Conservation (phyloP, 1,140 invertebrate genomes). For the Drosophila tropicalis region DNA sequence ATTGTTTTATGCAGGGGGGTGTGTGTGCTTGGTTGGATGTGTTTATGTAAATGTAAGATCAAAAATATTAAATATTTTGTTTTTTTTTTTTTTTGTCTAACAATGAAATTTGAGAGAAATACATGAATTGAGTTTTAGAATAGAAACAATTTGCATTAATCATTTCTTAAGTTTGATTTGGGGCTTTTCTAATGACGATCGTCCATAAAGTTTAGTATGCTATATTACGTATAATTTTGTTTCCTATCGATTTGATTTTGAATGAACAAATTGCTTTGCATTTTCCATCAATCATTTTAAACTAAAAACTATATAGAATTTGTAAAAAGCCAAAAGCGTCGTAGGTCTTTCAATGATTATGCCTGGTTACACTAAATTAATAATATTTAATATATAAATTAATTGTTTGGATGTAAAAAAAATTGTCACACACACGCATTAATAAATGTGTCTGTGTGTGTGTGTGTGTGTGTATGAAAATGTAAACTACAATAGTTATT, state of each 20-base stretch:
- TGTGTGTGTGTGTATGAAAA: not conserved
- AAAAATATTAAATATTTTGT: not conserved
- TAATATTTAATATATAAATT: conserved; percentile 57
- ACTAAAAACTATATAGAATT: conserved; percentile 45
- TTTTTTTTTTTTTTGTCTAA: not conserved
- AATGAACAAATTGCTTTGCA: conserved; percentile 65
- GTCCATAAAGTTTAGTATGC: not conserved
- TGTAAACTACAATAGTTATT: conserved; percentile 48
- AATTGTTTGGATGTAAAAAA: conserved; percentile 61
- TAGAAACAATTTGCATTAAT: not conserved
- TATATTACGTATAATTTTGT: conserved; percentile 27
- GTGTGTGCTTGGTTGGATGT: not conserved
- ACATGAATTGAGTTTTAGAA: conserved; percentile 7
- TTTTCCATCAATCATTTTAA: conserved; percentile 45
- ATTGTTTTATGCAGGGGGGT: not conserved
- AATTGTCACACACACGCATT: conserved; percentile 51
- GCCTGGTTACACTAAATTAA: conserved; percentile 52
- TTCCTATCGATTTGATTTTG: conserved; percentile 28
- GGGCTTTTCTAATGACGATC: not conserved
- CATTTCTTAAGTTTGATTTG: not conserved
- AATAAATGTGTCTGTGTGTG: not conserved
- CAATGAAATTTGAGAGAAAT: conserved; percentile 7
- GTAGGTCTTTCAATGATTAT: conserved; percentile 64
- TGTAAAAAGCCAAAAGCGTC: conserved; percentile 64
- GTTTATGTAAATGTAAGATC: conserved; percentile 1